Evolutionary conservation across 2,113 vertebrate species (phyloP).

Genomic region (Emberiza fucata): DNA sequence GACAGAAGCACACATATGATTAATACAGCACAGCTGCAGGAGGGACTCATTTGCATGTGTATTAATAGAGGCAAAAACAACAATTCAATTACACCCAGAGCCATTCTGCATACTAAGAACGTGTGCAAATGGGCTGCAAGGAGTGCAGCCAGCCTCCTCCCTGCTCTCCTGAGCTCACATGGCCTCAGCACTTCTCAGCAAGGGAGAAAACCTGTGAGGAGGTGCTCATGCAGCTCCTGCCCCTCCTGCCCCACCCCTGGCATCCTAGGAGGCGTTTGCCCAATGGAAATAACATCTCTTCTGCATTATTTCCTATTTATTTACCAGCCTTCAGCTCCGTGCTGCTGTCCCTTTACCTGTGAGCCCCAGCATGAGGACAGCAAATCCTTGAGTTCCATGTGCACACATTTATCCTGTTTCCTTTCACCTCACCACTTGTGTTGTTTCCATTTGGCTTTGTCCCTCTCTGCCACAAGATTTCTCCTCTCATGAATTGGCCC

Average conservation of each 20-base stretch:
- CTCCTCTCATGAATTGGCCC: not conserved
- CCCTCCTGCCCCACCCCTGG: not conserved
- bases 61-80: constrained; percentile 81
- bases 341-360: not conserved
- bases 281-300: constrained; percentile 36
- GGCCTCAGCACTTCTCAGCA: constrained; percentile 41
- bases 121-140: constrained; percentile 68
- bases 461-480: not conserved
- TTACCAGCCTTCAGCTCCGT: not conserved
- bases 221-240: constrained; percentile 21
- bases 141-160: constrained; percentile 50
- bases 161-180: constrained; percentile 41
- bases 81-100: constrained; percentile 80
- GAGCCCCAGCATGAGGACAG: not conserved
- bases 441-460: not conserved
- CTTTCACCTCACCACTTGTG: not conserved
- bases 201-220: constrained; percentile 38
- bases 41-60: constrained; percentile 74
- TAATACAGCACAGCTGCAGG: constrained; percentile 82
- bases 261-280: constrained; percentile 56
- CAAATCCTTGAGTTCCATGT: not conserved
- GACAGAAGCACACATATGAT: constrained; percentile 74
- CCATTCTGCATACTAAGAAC: constrained; percentile 76
- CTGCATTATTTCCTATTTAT: not conserved
- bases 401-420: not conserved